phyloP scores from a whole-genome alignment of 2,888 invertebrate genomes.

The Conus canariensis region DNA sequence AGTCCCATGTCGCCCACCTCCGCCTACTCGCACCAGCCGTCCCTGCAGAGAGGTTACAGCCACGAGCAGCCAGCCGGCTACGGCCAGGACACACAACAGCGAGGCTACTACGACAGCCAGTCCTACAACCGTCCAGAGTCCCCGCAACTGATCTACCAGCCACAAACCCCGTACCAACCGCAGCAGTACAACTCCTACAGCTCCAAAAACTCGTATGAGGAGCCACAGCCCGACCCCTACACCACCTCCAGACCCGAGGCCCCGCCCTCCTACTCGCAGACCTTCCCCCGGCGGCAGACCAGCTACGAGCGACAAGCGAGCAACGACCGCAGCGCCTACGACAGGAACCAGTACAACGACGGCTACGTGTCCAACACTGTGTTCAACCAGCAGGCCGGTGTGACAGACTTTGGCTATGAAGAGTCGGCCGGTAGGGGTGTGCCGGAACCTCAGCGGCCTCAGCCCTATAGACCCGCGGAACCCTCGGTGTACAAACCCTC shows the following conservation, averaged over 20 bases:
- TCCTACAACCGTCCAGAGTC: neutral
- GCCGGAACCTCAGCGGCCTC: neutral
- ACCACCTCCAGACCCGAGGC: slow-evolving; percentile 40
- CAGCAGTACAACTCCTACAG: slow-evolving; percentile 26
- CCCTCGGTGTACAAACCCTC: slow-evolving; percentile 13
- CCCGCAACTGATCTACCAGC: slow-evolving; percentile 26
- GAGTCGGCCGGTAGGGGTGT: neutral
- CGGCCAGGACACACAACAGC: neutral
- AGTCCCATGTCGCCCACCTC: slow-evolving; percentile 38
- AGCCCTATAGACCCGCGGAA: slow-evolving; percentile 4
- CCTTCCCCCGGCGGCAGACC: slow-evolving; percentile 41
- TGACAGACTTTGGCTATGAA: slow-evolving; percentile 41
- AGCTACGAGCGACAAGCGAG: slow-evolving; percentile 25
- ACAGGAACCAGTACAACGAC: neutral
- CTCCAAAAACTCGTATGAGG: slow-evolving; percentile 17
- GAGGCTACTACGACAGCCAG: slow-evolving; percentile 26
- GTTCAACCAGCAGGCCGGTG: slow-evolving; percentile 28
- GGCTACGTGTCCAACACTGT: slow-evolving; percentile 35
- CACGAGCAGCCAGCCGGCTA: slow-evolving; percentile 30
- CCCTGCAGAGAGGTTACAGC: slow-evolving; percentile 36
- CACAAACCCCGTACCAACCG: neutral
- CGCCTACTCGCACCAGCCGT: slow-evolving; percentile 21
- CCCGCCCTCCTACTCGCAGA: slow-evolving; percentile 42
- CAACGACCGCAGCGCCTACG: slow-evolving; percentile 10
- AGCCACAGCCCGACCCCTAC: neutral